phyloP scores from a whole-genome alignment of 23 tunicate species.

The Trididemnum clinides region DNA sequence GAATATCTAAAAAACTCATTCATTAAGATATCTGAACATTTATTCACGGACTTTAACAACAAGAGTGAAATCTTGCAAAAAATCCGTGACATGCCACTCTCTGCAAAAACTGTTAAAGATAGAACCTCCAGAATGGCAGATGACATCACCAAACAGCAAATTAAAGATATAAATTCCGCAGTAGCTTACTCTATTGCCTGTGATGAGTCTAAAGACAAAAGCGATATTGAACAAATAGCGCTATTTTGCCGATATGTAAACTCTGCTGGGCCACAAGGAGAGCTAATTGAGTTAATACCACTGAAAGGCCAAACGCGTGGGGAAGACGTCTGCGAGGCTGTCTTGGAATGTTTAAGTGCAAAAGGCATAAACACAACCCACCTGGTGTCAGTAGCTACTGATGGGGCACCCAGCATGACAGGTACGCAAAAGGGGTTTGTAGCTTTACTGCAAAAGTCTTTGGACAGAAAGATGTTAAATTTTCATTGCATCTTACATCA shows the following conservation, averaged over 20 bases:
- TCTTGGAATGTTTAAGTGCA: not conserved
- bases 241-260: not conserved
- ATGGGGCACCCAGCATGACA: not conserved
- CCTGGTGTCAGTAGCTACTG: not conserved
- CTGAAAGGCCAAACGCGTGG: not conserved
- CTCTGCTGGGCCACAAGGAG: not conserved
- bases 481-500: too few species aligned
- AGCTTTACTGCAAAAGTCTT: not conserved
- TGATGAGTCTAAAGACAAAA: not conserved
- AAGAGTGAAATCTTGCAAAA: not conserved
- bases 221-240: not conserved
- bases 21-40: constrained; percentile 1
- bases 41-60: constrained; percentile 12
- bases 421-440: not conserved
- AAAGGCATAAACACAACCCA: not conserved
- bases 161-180: not conserved
- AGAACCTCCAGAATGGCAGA: not conserved
- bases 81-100: not conserved
- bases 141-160: not conserved
- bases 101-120: not conserved
- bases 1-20: not conserved
- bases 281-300: not conserved
- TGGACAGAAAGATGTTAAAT: too few species aligned
- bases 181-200: not conserved
- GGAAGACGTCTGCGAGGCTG: not conserved